Evolutionary conservation across 2,888 invertebrate species (phyloP).

Genomic region (Plebejus argus): DNA sequence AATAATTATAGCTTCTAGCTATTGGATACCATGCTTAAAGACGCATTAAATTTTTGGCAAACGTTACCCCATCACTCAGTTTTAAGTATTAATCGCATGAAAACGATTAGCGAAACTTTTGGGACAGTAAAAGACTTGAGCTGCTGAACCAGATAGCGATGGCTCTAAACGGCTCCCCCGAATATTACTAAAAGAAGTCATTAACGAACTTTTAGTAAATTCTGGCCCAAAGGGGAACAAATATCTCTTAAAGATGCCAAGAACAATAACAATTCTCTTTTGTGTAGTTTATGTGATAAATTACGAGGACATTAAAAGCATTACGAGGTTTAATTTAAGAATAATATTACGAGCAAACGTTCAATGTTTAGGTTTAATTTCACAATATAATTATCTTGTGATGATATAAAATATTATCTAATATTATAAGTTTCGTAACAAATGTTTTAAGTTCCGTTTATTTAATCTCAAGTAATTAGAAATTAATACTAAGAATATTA

Average conservation of each 20-base stretch:
- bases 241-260: constrained; percentile 66
- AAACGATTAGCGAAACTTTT: constrained; percentile 48
- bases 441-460: background rate
- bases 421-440: background rate
- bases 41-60: constrained; percentile 35
- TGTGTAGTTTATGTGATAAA: constrained; percentile 48
- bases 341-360: background rate
- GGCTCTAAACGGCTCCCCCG: constrained; percentile 60
- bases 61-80: constrained; percentile 39
- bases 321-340: constrained; percentile 22
- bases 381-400: background rate
- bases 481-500: no score
- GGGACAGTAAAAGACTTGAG: constrained; percentile 60
- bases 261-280: constrained; percentile 61
- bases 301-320: constrained; percentile 49
- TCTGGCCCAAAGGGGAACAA: constrained; percentile 62
- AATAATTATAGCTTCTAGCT: background rate
- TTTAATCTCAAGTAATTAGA: no score
- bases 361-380: constrained; percentile 13
- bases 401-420: background rate
- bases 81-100: constrained; percentile 46
- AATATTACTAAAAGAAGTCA: constrained; percentile 74
- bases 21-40: constrained; percentile 32
- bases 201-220: constrained; percentile 70
- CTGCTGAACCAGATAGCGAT: constrained; percentile 68